Percentiles rank a stretch among this genome's conserved stretches.
Evolutionary conservation across 2,797 vertebrate species (phyloP).

Genomic region (Manis pentadactyla): DNA sequence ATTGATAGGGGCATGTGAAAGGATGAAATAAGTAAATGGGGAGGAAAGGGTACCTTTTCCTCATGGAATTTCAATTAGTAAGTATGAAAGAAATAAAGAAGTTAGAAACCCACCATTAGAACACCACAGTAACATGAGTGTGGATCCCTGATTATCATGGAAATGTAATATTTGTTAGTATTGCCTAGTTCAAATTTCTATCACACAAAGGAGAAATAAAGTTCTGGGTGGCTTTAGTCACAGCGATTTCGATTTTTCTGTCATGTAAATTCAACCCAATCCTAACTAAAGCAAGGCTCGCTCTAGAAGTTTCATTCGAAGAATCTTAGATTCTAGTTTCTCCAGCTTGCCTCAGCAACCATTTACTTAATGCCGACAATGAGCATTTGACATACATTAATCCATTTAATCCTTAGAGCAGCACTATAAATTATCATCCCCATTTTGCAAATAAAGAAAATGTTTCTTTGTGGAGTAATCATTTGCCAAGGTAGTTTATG

Average conservation of each 20-base stretch:
- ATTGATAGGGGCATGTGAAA: background rate
- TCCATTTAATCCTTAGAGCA: background rate
- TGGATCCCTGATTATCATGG: background rate
- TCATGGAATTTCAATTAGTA: background rate
- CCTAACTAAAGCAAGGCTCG: background rate
- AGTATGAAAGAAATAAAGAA: background rate
- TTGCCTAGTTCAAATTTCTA: background rate
- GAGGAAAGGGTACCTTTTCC: background rate
- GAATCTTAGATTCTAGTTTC: background rate
- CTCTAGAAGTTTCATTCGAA: background rate
- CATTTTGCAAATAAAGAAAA: background rate
- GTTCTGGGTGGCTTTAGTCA: background rate
- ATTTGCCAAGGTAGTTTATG: background rate
- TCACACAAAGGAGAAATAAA: background rate
- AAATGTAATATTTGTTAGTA: background rate
- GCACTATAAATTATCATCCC: background rate
- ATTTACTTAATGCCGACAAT: background rate
- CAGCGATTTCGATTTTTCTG: background rate
- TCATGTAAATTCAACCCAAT: background rate
- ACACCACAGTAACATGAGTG: background rate
- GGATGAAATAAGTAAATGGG: background rate
- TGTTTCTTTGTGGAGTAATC: background rate
- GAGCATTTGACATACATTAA: background rate
- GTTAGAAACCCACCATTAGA: background rate
- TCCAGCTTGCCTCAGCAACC: background rate